Base-by-base conservation (phyloP, 2,888 invertebrate genomes). In the Prosopocoilus inquinatus region DNA sequence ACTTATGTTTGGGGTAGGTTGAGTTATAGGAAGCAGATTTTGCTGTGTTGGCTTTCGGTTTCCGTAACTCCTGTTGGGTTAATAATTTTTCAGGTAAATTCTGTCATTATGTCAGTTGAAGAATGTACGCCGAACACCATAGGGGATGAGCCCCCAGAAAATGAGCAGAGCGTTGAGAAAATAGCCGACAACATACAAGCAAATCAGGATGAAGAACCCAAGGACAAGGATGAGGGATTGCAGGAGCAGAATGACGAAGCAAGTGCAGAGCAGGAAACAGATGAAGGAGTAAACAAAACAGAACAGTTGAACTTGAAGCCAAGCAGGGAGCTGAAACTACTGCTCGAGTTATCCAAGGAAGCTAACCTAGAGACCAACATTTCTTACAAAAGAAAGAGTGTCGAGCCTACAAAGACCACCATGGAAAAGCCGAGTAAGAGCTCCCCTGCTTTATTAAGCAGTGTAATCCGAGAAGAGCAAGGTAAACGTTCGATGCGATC, bases 281-380 rank as follows among this genome's bases (percentile, higher is more conserved):
- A 50, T n/a, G 28, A 28, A 43, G 28, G 12, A 28, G 32, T 46
- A 12, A 15, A 16, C 12, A 54, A 56, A 12, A 34, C 32, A 11
- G 55, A 50, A 35, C 51, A 51, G 20, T 32, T 16, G 44, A 36
- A 28, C 7, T 34, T 38, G 4, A 60, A 53, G 49, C 54, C 48
- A 41, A 68, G 56, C 50, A 56, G 85, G 58, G 88, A 88, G 70
- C 75, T 87, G 53, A 79, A 83, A 64, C 84, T 83, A 1, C 74
- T 88, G 16, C 82, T 87, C 60, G 84, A 84, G 32, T 82, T 87
- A 9, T 84, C 86, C 16, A 86, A 83, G 69, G 86, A 87, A 67
- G 87, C 88, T 0, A 85, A 87, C 69, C 82, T 88, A 35, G 75
- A 78, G 35, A 70, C 81, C 45, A 84, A 83, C 51, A 75, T 74